Conservation (phyloP, 64 coral and sea anemone species). For the Catalaphyllia jardinei region DNA sequence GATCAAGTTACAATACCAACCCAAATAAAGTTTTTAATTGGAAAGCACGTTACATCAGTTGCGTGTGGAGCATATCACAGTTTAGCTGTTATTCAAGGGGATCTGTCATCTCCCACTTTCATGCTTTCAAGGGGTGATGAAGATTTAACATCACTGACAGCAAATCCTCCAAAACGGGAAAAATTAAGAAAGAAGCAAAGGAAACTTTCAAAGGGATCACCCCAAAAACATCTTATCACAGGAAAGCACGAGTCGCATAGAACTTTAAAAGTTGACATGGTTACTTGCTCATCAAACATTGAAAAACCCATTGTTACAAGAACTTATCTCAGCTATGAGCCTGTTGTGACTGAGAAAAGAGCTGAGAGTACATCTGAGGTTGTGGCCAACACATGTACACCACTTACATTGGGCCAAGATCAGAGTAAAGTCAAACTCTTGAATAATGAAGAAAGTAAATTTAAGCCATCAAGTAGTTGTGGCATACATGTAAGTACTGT, state of each 20-base stretch:
- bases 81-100: constrained; percentile 72
- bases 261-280: constrained; percentile 15
- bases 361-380: background rate
- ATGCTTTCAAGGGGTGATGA: constrained; percentile 7
- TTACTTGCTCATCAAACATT: background rate
- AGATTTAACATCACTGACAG: background rate
- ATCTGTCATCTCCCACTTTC: constrained; percentile 5
- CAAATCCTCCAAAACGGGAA: constrained; percentile 25
- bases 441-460: background rate
- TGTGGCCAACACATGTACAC: background rate
- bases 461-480: constrained; percentile 20
- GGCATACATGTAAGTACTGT: too few species aligned
- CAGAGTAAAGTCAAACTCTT: background rate
- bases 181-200: constrained; percentile 8
- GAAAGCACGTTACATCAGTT: constrained; percentile 74
- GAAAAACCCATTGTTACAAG: background rate
- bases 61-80: constrained; percentile 90
- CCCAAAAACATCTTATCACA: background rate
- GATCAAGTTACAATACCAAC: constrained; percentile 54
- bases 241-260: constrained; percentile 24
- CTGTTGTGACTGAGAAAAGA: background rate
- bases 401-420: background rate
- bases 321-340: constrained; percentile 76
- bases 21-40: constrained; percentile 59
- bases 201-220: background rate